Percentiles rank a stretch among this genome's conserved stretches.
phyloP scores from a whole-genome alignment of 2,797 vertebrate genomes.

The Danio albolineatus region DNA sequence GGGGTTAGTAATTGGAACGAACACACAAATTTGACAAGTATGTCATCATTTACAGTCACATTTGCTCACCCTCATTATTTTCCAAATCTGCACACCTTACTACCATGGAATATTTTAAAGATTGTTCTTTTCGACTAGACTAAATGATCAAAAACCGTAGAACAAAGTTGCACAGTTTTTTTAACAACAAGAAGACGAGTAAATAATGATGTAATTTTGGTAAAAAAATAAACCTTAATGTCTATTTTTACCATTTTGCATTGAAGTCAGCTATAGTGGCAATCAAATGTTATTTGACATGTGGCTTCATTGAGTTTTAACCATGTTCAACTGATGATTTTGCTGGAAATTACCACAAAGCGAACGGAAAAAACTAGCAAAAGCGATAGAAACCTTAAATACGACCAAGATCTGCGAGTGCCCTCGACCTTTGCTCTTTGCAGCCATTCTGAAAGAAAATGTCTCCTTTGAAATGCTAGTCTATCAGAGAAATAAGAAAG shows the following conservation, averaged over 20 bases:
- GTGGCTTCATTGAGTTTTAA: not conserved
- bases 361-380: not conserved
- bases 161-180: not conserved
- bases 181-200: not conserved
- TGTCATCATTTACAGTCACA: no score
- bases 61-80: not conserved
- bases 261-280: not conserved
- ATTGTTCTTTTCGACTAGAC: not conserved
- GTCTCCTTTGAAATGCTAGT: constrained; percentile 6
- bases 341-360: not conserved
- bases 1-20: not conserved
- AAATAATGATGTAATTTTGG: not conserved
- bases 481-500: constrained; percentile 25
- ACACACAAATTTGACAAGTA: no score
- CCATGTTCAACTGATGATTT: constrained; percentile 36
- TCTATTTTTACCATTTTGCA: not conserved
- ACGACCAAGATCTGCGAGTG: constrained; percentile 14
- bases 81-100: not conserved
- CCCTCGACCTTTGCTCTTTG: constrained; percentile 51
- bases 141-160: not conserved
- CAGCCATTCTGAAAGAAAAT: constrained; percentile 21
- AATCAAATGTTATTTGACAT: not conserved
- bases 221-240: no score
- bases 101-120: not conserved
- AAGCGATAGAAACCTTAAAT: constrained; percentile 6